These are phyloP conservation scores for Heliconius melpomene DNA, from an alignment of 1,140 invertebrate genomes.

Conservation along the genomic window DNA sequence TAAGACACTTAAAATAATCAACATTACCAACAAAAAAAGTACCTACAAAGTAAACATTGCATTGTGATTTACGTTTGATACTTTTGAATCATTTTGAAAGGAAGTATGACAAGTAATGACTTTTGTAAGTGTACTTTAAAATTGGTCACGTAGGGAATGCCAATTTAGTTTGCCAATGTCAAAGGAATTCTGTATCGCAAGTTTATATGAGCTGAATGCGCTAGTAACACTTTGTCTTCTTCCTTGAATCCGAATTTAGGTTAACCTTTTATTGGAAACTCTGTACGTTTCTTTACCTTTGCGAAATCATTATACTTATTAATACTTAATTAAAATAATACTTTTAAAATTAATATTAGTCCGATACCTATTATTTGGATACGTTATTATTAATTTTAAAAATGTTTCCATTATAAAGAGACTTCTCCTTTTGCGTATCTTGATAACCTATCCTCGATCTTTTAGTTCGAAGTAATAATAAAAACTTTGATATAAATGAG, in stretches of 20 bases:
- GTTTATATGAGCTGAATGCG: constrained; percentile 12
- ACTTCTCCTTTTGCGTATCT: no score
- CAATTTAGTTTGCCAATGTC: constrained; percentile 24
- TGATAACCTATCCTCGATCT: no score
- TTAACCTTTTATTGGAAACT: background rate
- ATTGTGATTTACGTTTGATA: background rate
- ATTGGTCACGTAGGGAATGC: constrained; percentile 23
- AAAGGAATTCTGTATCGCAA: constrained; percentile 32
- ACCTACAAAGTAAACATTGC: no score
- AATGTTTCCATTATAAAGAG: no score
- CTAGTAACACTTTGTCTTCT: background rate
- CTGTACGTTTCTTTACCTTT: background rate
- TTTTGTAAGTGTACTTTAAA: constrained; percentile 13
- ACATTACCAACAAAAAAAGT: background rate
- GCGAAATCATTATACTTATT: no score
- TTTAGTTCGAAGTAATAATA: no score
- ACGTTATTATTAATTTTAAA: no score
- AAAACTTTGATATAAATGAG: no score
- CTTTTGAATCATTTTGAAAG: constrained; percentile 6
- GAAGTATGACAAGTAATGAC: background rate
- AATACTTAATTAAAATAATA: no score
- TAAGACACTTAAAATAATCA: background rate
- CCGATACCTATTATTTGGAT: no score
- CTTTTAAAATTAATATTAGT: no score
- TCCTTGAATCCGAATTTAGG: constrained; percentile 5